A percentile compares a stretch with the other conserved stretches of the same genome.
Conservation (phyloP, 2,797 vertebrate genomes). For the Urosaurus nigricauda region DNA sequence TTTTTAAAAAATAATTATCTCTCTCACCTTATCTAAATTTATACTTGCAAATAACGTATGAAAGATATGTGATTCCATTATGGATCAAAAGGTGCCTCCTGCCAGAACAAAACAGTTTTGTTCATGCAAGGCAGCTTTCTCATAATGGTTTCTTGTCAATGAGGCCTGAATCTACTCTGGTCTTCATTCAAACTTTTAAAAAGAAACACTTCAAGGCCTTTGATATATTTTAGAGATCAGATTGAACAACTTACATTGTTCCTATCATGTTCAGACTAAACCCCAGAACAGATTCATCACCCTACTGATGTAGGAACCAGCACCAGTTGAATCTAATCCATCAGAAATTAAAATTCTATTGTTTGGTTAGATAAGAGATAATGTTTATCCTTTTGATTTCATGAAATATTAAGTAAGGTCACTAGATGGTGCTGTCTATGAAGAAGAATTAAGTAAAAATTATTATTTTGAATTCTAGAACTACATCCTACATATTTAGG, state of each 20-base stretch:
- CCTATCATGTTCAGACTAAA: no score
- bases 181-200: no score
- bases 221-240: no score
- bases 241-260: no score
- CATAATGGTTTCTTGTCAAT: neutral
- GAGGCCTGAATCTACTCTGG: no score
- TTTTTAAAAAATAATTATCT: no score
- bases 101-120: neutral
- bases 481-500: neutral
- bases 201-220: no score
- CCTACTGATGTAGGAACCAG: no score
- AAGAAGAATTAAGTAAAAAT: conserved; percentile 4
- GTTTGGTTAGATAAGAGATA: neutral
- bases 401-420: conserved; percentile 12
- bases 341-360: neutral
- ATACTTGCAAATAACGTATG: neutral
- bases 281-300: no score
- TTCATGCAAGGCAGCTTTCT: neutral
- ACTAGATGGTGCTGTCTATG: conserved; percentile 29
- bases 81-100: neutral
- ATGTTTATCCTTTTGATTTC: neutral
- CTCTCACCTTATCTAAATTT: neutral
- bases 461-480: neutral
- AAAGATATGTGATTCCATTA: neutral
- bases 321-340: neutral